Evolutionary conservation across 2,797 vertebrate genomes (phyloP).

Genomic region (Petrocephalus schoutedeni): DNA sequence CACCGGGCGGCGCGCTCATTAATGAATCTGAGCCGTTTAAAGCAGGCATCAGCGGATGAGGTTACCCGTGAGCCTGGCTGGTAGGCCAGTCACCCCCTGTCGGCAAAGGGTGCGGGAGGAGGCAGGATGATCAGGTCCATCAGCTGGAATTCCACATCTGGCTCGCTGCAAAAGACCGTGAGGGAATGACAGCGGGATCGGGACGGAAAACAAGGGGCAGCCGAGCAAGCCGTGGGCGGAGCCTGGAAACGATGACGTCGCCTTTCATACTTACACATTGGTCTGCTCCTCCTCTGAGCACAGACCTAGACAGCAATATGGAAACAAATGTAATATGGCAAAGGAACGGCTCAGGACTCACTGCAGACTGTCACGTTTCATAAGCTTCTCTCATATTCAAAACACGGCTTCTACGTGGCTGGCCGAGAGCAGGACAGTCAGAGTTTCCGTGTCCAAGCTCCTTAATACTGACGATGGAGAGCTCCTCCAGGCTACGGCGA

Average conservation of each 20-base stretch:
- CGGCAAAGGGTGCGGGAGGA: slow-evolving; percentile 64
- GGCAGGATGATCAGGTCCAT: slow-evolving; percentile 51
- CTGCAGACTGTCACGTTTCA: not conserved
- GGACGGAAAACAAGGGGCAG: not conserved
- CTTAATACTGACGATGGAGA: not conserved
- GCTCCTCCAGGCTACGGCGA: not conserved
- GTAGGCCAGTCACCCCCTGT: slow-evolving; percentile 26
- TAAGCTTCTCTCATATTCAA: not conserved
- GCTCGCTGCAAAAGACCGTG: not conserved
- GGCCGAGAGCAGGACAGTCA: not conserved
- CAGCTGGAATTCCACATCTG: slow-evolving; percentile 29
- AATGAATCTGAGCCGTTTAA: not conserved
- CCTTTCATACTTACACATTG: slow-evolving; percentile 45
- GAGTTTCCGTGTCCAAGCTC: not conserved
- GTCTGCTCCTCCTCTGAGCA: slow-evolving; percentile 23
- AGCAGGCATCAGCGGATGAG: not conserved
- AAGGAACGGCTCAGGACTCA: not conserved
- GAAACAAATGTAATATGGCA: not conserved
- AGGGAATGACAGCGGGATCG: not conserved
- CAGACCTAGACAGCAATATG: slow-evolving; percentile 28
- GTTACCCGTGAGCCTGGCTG: not conserved
- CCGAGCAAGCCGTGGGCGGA: not conserved
- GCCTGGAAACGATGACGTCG: not conserved
- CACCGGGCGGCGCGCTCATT: not conserved
- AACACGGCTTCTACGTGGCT: too few species aligned